Conservation (phyloP, 2,888 invertebrate species). For the Hydraecia micacea region DNA sequence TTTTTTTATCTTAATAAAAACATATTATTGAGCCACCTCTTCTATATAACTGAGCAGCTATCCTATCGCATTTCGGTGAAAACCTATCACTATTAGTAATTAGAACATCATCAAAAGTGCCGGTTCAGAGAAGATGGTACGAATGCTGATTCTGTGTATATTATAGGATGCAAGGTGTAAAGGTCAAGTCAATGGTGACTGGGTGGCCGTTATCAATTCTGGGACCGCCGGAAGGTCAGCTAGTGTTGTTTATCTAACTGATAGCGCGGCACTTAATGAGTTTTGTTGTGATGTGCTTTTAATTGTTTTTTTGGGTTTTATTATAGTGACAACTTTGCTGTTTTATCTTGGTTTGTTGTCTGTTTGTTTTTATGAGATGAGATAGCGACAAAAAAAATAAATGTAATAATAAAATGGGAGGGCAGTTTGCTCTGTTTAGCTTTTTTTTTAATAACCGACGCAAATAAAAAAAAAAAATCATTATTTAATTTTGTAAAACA, state of each 20-base stretch:
- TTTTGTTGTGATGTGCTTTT: slow-evolving; percentile 30
- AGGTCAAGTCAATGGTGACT: slow-evolving; percentile 56
- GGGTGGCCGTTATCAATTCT: slow-evolving; percentile 73
- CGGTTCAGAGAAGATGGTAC: slow-evolving; percentile 48
- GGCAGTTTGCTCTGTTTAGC: too few species aligned
- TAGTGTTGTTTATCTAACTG: slow-evolving; percentile 60
- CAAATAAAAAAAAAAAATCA: too few species aligned
- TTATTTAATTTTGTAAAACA: too few species aligned
- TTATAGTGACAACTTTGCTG: background rate
- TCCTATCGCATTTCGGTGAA: slow-evolving; percentile 47
- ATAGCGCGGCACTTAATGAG: slow-evolving; percentile 55
- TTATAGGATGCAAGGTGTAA: slow-evolving; percentile 73
- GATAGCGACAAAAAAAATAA: too few species aligned
- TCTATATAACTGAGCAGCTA: slow-evolving; percentile 22
- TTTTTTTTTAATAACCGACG: background rate
- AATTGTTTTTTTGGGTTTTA: slow-evolving; percentile 41
- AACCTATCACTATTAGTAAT: slow-evolving; percentile 45
- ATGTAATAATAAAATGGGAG: background rate
- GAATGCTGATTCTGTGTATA: slow-evolving; percentile 71
- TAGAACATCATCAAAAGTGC: slow-evolving; percentile 40
- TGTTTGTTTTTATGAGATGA: background rate
- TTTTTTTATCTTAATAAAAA: too few species aligned
- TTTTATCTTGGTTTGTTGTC: background rate
- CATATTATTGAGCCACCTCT: slow-evolving; percentile 8
- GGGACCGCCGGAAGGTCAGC: slow-evolving; percentile 69